Evolutionary conservation across 2,888 invertebrate species (phyloP).

Genomic region (Galerucella pusilla): DNA sequence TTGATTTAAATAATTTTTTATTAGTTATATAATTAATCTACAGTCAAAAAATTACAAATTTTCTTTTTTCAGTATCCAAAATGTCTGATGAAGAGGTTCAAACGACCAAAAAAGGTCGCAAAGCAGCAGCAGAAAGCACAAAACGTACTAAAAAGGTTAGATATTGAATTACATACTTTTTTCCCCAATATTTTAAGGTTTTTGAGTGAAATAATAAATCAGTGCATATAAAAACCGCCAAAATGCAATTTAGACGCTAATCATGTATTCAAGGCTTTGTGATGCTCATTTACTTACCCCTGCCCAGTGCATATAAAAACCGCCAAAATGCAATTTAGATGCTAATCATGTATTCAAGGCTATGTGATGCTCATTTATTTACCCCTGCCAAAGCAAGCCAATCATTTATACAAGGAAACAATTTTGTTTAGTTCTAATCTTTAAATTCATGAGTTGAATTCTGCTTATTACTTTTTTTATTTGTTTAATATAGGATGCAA

Average conservation of each 20-base stretch:
- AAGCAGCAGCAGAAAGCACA: constrained; percentile 39
- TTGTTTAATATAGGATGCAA: constrained; percentile 33
- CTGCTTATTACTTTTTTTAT: background rate
- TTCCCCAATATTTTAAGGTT: background rate
- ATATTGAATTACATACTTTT: background rate
- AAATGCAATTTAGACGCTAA: background rate
- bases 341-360: constrained; percentile 1
- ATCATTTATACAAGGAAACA: too few species aligned
- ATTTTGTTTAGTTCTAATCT: background rate
- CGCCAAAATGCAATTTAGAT: background rate
- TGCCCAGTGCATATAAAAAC: background rate
- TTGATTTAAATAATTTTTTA: background rate
- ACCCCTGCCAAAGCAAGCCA: background rate
- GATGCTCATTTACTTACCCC: background rate
- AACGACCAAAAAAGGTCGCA: constrained; percentile 43
- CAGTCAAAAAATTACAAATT: background rate
- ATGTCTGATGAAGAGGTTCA: constrained; percentile 46
- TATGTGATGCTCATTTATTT: background rate
- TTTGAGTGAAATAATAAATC: background rate
- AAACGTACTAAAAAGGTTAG: constrained; percentile 44
- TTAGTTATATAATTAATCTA: constrained; percentile 2
- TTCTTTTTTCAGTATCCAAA: constrained; percentile 20
- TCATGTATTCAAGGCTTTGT: background rate
- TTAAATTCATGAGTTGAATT: background rate
- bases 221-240: background rate